Conservation (phyloP, 2,797 vertebrate species). For the Erithacus rubecula region DNA sequence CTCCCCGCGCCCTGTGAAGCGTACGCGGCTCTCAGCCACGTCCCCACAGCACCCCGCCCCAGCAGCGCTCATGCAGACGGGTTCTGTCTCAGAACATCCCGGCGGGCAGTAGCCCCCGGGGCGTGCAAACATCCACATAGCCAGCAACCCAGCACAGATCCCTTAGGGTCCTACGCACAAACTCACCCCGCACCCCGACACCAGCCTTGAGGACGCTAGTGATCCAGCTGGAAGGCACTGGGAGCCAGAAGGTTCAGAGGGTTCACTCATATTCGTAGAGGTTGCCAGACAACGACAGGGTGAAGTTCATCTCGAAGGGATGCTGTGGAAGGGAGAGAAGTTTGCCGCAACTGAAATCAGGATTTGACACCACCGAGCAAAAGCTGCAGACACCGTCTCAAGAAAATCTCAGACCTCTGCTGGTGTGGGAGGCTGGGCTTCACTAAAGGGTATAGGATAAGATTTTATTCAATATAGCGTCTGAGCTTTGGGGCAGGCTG, state of each 20-base stretch:
- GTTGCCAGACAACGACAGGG: background rate
- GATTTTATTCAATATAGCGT: background rate
- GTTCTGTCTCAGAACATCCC: background rate
- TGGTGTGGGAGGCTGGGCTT: background rate
- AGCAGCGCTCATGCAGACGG: fast-evolving
- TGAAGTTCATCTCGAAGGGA: background rate
- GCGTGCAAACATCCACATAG: background rate
- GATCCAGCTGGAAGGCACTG: background rate
- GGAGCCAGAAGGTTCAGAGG: background rate
- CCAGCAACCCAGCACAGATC: background rate
- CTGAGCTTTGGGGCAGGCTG: background rate
- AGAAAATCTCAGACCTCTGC: background rate
- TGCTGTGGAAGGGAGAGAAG: background rate
- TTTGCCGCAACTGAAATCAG: background rate
- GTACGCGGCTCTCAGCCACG: background rate
- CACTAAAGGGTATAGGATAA: background rate
- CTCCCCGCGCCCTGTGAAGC: background rate
- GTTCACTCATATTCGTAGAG: background rate
- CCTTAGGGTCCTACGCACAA: fast-evolving
- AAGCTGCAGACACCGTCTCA: background rate
- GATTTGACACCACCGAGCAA: background rate
- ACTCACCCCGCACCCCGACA: background rate
- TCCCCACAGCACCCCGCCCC: background rate
- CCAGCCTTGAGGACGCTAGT: background rate
- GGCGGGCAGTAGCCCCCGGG: background rate